Conservation (phyloP, 2,888 invertebrate species). For the Salticus scenicus region DNA sequence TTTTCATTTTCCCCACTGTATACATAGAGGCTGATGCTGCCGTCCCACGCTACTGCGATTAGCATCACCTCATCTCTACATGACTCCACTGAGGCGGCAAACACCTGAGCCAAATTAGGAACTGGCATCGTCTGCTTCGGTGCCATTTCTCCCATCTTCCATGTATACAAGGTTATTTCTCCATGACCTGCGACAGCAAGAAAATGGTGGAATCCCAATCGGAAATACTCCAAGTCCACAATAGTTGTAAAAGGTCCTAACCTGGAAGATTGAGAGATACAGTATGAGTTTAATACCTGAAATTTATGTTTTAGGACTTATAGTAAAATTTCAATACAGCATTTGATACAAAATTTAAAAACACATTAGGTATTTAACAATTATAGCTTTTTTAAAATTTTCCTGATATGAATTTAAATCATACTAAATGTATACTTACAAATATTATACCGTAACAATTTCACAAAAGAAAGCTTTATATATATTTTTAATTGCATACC, state of each 20-base stretch:
- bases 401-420: too few species aligned
- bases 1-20: constrained; percentile 33
- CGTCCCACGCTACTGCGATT: constrained; percentile 9
- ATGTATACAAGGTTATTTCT: constrained; percentile 34
- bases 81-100: constrained; percentile 28
- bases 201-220: constrained; percentile 65
- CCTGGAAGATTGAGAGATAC: not conserved
- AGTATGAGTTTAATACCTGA: too few species aligned
- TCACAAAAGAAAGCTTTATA: too few species aligned
- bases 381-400: too few species aligned
- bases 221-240: constrained; percentile 56
- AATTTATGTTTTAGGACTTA: too few species aligned
- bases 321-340: too few species aligned
- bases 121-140: constrained; percentile 29
- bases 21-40: not conserved
- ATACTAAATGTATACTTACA: too few species aligned
- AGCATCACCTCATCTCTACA: constrained; percentile 64
- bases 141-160: constrained; percentile 46
- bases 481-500: too few species aligned
- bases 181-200: constrained; percentile 23
- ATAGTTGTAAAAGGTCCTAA: not conserved
- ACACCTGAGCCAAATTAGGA: not conserved
- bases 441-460: too few species aligned
- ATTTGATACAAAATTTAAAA: too few species aligned
- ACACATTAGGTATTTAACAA: too few species aligned